Evolutionary conservation across 1,140 invertebrate species (phyloP), one percentile per base, ranked within the genome.

Genomic region (Drosophila nasuta): DNA sequence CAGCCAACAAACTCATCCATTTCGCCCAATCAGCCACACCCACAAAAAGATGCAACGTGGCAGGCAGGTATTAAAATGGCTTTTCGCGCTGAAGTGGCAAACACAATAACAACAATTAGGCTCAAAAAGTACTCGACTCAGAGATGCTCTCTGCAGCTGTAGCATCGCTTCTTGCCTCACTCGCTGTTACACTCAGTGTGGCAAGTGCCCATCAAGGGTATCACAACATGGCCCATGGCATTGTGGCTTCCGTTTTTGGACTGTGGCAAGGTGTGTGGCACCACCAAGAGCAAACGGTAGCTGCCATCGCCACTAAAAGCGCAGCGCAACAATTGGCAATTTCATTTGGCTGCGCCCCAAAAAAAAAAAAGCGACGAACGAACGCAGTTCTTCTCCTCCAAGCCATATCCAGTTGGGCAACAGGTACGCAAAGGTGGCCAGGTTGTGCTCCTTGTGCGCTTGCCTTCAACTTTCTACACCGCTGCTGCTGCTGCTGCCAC

Each of bases 251-350:
- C 82, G 83, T 79, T 87, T 59, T 52, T 70, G 35, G 20, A 7
- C n/a, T 33, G 79, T 76, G 75, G 83, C 82, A 87, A 87, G 83
- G 83, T 87, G 83, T 87, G 83, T 87, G 83, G 83, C 77, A 82
- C 17, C 17, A 20, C 17, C 17, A 20, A 1, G 3, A 46, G 17
- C 43, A 68, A 82, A 88, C 82, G 70, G 83, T 77, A 87, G 80
- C 77, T 77, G 63, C 69, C 63, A 62, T 69, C 25, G 67, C 63
- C 68, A 70, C 81, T 67, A 69, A 83, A 81, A 80, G 83, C 80
- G 57, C 85, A 80, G 83, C 80, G 57, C 85, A 88, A 88, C 83
- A 88, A 88, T 88, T 88, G 83, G 51, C 83, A 88, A 88, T 88
- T 87, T 89, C 67, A 79, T 75, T 88, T 83, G 17, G 83, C 82